A percentile compares a stretch with the other conserved stretches of the same genome.
Conservation (phyloP, 2,797 vertebrate species). For the Steatocranus sp. region DNA sequence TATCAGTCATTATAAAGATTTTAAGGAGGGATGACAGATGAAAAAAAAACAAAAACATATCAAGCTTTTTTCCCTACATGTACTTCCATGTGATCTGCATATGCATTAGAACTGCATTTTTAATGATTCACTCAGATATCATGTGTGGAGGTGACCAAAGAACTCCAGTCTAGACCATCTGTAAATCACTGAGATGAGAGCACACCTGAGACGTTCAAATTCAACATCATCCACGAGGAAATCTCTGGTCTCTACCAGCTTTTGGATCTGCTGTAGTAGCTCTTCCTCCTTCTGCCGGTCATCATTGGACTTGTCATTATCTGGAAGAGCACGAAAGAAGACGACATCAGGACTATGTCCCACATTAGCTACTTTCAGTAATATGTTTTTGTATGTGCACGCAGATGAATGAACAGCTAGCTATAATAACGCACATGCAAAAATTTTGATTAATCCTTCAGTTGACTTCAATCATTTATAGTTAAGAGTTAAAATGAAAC, state of each 20-base stretch:
- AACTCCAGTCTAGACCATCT: not conserved
- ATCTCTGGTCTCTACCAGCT: conserved; percentile 87
- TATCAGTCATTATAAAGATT: not conserved
- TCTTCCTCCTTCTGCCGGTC: conserved; percentile 83
- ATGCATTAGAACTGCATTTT: not conserved
- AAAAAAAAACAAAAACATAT: not conserved
- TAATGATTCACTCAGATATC: not conserved
- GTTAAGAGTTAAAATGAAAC: not conserved
- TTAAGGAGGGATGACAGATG: not conserved
- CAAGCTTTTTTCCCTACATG: not conserved
- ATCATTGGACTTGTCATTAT: conserved; percentile 82
- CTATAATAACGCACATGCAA: not conserved
- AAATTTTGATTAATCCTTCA: not conserved
- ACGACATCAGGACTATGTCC: not conserved
- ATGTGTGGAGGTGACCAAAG: not conserved
- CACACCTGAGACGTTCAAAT: conserved; percentile 87
- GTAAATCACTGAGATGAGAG: not conserved
- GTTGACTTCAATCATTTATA: not conserved
- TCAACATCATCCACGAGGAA: conserved; percentile 90
- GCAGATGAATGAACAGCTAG: not conserved
- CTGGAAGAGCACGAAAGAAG: conserved; percentile 49
- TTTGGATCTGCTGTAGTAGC: conserved; percentile 86
- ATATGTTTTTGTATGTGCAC: not conserved
- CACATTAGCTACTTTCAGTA: not conserved
- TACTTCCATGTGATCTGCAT: not conserved